Evolutionary conservation across 2,888 invertebrate species (phyloP).

Genomic region (Rhyacophila evoluta): DNA sequence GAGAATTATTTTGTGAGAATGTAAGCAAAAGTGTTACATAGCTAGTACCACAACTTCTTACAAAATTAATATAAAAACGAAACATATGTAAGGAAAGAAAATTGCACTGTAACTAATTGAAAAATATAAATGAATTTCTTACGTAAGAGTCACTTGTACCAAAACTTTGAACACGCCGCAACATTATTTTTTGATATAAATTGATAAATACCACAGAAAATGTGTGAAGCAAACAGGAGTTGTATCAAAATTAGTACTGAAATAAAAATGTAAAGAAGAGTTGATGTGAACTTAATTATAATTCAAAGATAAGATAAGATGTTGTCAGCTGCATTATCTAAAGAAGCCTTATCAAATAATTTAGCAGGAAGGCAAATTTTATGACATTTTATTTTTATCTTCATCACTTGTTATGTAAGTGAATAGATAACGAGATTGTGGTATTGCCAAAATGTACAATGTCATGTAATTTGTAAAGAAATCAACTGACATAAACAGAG

Average conservation of each 20-base stretch:
- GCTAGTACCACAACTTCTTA: too few relatives aligned
- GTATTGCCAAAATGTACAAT: too few relatives aligned
- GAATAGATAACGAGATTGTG: neutral
- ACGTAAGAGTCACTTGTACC: neutral
- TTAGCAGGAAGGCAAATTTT: neutral
- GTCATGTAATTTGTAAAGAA: too few relatives aligned
- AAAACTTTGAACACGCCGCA: neutral
- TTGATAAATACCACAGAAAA: neutral
- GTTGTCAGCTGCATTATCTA: neutral
- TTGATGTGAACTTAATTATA: neutral
- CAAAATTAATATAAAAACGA: too few relatives aligned
- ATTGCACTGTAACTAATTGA: too few relatives aligned
- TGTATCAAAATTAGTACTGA: neutral
- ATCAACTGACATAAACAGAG: too few relatives aligned
- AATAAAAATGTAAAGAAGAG: neutral
- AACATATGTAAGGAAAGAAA: too few relatives aligned
- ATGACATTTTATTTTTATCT: neutral
- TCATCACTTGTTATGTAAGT: neutral
- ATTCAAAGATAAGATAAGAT: neutral
- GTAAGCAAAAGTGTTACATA: too few relatives aligned
- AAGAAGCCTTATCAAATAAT: neutral
- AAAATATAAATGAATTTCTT: neutral
- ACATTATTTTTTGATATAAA: neutral
- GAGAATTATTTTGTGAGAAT: too few relatives aligned
- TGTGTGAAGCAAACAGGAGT: neutral